These are phyloP conservation scores for Allolobophora icterica DNA, from an alignment of 2,888 invertebrate genomes.

Conservation along the genomic window DNA sequence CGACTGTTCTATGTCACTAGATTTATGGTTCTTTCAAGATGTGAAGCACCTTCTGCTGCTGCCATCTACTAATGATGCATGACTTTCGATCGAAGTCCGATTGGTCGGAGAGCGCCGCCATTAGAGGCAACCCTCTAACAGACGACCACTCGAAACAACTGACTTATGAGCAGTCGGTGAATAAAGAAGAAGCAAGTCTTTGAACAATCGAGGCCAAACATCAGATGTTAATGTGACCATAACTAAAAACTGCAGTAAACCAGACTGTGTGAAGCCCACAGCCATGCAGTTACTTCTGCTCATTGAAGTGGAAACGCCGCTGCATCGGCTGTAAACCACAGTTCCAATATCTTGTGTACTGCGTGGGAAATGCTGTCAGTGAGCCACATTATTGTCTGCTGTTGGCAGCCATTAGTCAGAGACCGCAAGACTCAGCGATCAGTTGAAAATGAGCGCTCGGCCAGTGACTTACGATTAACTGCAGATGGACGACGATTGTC, in stretches of 20 bases:
- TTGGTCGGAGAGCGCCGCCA: not conserved
- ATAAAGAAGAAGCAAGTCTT: not conserved
- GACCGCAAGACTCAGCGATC: no score
- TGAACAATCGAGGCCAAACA: not conserved
- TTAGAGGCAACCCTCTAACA: not conserved
- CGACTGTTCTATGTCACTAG: not conserved
- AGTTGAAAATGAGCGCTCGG: no score
- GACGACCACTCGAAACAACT: not conserved
- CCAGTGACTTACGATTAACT: no score
- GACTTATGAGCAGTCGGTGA: not conserved
- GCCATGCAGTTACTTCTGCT: not conserved
- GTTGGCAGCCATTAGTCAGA: no score
- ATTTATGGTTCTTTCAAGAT: not conserved
- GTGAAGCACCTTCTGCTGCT: not conserved
- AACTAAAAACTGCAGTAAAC: not conserved
- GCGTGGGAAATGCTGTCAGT: no score
- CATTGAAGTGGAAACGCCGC: not conserved
- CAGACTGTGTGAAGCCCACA: no score
- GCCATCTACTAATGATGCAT: conserved; percentile 17
- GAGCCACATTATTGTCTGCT: no score
- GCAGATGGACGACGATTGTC: no score
- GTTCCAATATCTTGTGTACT: no score
- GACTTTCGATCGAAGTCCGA: conserved; percentile 11
- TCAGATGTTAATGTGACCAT: conserved; percentile 8
- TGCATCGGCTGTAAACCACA: not conserved